These are phyloP conservation scores for Dicerorhinus sumatrensis DNA, from an alignment of 2,113 vertebrate species.

Conservation along the genomic window DNA sequence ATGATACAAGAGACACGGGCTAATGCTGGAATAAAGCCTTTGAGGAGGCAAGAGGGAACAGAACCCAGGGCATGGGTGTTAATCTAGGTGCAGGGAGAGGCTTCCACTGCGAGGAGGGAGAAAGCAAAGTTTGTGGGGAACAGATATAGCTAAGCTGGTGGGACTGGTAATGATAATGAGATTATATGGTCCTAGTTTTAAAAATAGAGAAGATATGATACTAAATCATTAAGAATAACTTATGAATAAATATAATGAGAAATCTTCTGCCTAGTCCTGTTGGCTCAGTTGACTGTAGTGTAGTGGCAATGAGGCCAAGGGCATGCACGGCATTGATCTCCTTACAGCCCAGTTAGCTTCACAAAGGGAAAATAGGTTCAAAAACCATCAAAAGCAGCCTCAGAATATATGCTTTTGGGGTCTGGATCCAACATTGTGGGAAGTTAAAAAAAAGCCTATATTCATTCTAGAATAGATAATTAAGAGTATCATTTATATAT, in stretches of 20 bases:
- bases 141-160: not conserved
- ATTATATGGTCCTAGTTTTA: not conserved
- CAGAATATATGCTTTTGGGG: not conserved
- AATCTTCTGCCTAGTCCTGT: not conserved
- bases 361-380: not conserved
- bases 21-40: not conserved
- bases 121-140: not conserved
- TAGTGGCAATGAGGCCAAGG: not conserved
- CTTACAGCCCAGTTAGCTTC: not conserved
- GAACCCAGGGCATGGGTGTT: not conserved
- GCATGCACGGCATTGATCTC: not conserved
- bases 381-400: not conserved
- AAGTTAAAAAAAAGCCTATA: not conserved
- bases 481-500: not conserved
- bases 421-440: not conserved
- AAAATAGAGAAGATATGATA: not conserved
- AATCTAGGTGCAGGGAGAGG: not conserved
- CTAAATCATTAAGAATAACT: not conserved
- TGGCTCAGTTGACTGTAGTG: not conserved
- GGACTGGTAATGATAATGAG: not conserved
- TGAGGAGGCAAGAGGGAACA: not conserved
- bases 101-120: not conserved
- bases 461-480: slow-evolving; percentile 7
- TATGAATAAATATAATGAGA: not conserved
- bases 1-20: not conserved